Evolutionary conservation across 2,113 vertebrate species (phyloP), one percentile per base, ranked within the genome.

Genomic region (Numida meleagris): DNA sequence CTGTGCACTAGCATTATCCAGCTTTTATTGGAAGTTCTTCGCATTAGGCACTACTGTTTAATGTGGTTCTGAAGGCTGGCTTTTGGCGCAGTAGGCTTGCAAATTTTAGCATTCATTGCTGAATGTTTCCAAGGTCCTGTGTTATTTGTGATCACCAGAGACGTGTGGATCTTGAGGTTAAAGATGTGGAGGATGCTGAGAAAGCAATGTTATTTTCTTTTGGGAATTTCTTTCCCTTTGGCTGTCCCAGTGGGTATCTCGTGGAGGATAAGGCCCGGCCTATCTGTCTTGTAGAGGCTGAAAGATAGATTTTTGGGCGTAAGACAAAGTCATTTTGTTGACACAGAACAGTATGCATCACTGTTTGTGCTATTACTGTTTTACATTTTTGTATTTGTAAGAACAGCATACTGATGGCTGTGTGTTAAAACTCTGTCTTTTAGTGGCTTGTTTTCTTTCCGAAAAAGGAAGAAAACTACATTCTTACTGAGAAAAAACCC

Each of bases 341-440:
- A 33, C 36, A 48, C 48, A 72, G 68, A 76, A 10, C 70, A 66
- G 82, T 7, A 57, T 90, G 86, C 38, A 29, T 95, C 65, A 48
- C 8, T 92, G 75, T 91, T 95, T 95, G 89, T 92, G 73, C 82
- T 93, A 93, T 86, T 94, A 88, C 82, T 78, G 76, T 10, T 94
- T 81, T 88, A 93, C 70, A 67, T 86, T 91, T 85, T 76, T 89
- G 48, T 82, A 72, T 90, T 92, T 88, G 68, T 94, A 45, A 70
- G 89, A 90, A 95, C 14, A 91, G 72, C 91, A 63, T 94, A 88
- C 83, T 90, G 93, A 84, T 92, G 88, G 73, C 85, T 94, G 61
- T 0, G 1, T 94, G 88, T 90, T 95, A 90, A 72, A 91, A 75
- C 94, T 90, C 88, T 68, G 85, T 94, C 94, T 95, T 97, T 83